Evolutionary conservation across 2,113 vertebrate species (phyloP), one percentile per base, ranked within the genome.

Genomic region (Zapornia atra): DNA sequence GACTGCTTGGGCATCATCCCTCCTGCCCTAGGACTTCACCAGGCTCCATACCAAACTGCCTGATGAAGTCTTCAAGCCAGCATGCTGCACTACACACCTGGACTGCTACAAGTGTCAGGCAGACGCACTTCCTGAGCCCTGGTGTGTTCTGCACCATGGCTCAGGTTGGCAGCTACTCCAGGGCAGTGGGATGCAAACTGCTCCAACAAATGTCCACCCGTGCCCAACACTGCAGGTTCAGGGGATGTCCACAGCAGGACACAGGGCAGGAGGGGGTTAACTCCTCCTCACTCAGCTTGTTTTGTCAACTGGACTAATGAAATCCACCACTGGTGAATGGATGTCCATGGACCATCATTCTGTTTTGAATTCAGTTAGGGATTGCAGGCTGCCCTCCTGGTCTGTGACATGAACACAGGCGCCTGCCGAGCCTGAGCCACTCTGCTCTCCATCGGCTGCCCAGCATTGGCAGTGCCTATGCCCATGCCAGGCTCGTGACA

Each of bases 31-130:
- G 48, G 53, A 33, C 40, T 60, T 26, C 13, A 25, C 29, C 54
- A 46, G 44, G 51, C 26, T 71, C 51, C 34, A 33, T 64, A 77
- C 6, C 11, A 40, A 53, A 15, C 7, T 8, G 17, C 13, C 34
- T 16, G 38, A 19, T 7, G 6, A 53, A 65, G 72, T 24, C 60
- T 34, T 48, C n/a, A 60, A 33, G 48, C 17, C 6, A 2, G 17
- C 7, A 3, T 1, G 4, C 48, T 2, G 1, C 22, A 54, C 8
- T 15, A 18, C 24, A 14, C 1, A 1, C 24, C 38, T 12, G 59
- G 44, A 21, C 33, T 31, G 36, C 17, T 17, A 38, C 63, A 0
- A 5, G 28, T 46, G 5, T 13, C 51, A 25, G 71, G 70, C 40
- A 36, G 46, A 31, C 0, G 1, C 25, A 11, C 5, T 48, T 63